phyloP scores from a whole-genome alignment of 2,797 vertebrate species.

The Aplochiton taeniatus region DNA sequence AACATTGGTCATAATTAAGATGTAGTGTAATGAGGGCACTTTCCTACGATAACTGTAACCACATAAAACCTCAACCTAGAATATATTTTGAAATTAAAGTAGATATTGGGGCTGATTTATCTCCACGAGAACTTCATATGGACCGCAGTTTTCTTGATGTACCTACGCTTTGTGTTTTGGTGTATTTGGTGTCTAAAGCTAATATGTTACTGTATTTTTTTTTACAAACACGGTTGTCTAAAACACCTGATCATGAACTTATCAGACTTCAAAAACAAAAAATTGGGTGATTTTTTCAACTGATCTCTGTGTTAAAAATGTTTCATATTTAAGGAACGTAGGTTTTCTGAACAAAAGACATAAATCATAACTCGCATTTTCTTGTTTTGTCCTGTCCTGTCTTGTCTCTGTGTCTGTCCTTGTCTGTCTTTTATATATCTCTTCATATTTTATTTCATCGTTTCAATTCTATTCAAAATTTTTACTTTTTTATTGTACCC shows the following conservation, averaged over 20 bases:
- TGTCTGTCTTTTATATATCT: slow-evolving; percentile 69
- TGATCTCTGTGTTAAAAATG: slow-evolving; percentile 39
- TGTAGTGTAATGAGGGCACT: too few relatives aligned
- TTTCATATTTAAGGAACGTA: slow-evolving; percentile 28
- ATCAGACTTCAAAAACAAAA: background rate
- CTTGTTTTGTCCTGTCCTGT: slow-evolving; percentile 82
- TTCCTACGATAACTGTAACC: too few relatives aligned
- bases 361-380: slow-evolving; percentile 82
- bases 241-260: slow-evolving; percentile 61
- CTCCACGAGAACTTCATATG: slow-evolving; percentile 55
- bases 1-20: background rate
- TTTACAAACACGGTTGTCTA: slow-evolving; percentile 58
- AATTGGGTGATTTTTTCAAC: slow-evolving; percentile 74
- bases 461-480: slow-evolving; percentile 43
- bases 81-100: too few relatives aligned
- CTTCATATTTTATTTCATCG: slow-evolving; percentile 51
- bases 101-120: background rate
- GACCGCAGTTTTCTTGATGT: slow-evolving; percentile 43
- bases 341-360: slow-evolving; percentile 48
- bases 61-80: too few relatives aligned
- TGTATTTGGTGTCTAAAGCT: slow-evolving; percentile 32
- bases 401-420: slow-evolving; percentile 40
- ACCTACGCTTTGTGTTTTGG: slow-evolving; percentile 31
- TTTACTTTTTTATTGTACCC: slow-evolving; percentile 45
- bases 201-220: slow-evolving; percentile 29